Percentiles rank a stretch among this genome's conserved stretches.
These are phyloP conservation scores for Paedocypris micromegethes DNA, from an alignment of 2,797 vertebrate genomes.

Conservation along the genomic window DNA sequence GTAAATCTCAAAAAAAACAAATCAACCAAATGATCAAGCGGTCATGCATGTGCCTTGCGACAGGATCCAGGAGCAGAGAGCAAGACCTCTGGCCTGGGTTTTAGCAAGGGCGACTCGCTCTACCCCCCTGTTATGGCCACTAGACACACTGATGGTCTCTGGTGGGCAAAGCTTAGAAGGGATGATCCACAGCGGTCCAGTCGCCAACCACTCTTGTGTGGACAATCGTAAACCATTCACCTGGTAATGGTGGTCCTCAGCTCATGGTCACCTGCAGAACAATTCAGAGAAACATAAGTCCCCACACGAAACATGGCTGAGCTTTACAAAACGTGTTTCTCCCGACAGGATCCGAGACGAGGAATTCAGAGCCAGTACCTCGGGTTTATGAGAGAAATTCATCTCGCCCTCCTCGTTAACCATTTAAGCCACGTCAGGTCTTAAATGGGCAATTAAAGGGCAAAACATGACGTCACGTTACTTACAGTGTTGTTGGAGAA, in stretches of 20 bases:
- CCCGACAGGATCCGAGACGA: conserved; percentile 54
- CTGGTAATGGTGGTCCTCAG: background rate
- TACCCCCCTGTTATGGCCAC: conserved; percentile 44
- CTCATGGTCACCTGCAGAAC: too few relatives aligned
- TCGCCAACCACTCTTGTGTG: too few relatives aligned
- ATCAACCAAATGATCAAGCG: background rate
- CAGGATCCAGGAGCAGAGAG: conserved; percentile 38
- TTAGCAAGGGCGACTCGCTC: conserved; percentile 28
- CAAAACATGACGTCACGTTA: too few relatives aligned
- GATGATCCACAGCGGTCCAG: background rate
- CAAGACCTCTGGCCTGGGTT: conserved; percentile 29
- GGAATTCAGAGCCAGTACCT: conserved; percentile 39
- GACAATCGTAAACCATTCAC: background rate
- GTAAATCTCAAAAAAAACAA: too few relatives aligned
- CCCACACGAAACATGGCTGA: fast-evolving
- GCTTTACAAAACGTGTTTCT: conserved; percentile 34
- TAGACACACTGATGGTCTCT: conserved; percentile 34
- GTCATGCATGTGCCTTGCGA: conserved; percentile 24
- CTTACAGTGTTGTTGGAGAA: background rate
- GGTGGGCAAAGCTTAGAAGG: conserved; percentile 49
- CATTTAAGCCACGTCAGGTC: conserved; percentile 50
- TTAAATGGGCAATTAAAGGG: conserved; percentile 51
- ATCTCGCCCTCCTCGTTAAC: conserved; percentile 48
- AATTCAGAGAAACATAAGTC: too few relatives aligned
- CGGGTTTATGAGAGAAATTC: conserved; percentile 49